These are phyloP conservation scores for Equus quagga DNA, from an alignment of 2,113 vertebrate species.

Conservation along the genomic window DNA sequence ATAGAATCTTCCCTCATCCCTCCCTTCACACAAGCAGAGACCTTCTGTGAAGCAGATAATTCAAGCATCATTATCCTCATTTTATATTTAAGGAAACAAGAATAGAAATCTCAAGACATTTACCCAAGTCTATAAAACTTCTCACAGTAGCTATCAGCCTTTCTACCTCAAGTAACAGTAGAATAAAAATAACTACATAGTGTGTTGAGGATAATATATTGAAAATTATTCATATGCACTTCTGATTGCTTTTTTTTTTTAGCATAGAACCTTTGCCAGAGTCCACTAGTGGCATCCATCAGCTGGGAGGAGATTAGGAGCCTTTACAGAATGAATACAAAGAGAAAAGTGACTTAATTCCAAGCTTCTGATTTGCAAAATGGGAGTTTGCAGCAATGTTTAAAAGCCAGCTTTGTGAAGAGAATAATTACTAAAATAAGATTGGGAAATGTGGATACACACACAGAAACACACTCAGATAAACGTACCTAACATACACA, in stretches of 20 bases:
- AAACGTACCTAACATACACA: neutral
- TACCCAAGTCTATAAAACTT: neutral
- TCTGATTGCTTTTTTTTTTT: neutral
- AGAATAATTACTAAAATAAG: neutral
- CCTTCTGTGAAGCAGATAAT: neutral
- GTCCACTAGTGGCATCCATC: neutral
- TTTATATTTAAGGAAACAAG: conserved; percentile 43
- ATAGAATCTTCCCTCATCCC: neutral
- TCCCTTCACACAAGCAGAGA: neutral
- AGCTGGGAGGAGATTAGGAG: neutral
- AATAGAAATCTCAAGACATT: neutral
- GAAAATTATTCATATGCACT: neutral
- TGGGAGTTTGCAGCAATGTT: neutral
- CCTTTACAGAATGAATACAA: neutral
- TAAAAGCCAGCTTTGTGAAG: neutral
- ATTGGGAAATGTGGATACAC: neutral
- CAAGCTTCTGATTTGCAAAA: neutral
- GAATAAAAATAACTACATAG: neutral
- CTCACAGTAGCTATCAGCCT: neutral
- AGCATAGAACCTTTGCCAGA: neutral
- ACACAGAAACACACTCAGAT: neutral
- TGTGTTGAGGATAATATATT: neutral
- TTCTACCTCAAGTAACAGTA: neutral
- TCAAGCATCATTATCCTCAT: neutral
- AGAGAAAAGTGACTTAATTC: neutral